phyloP scores from a whole-genome alignment of 2,113 vertebrate species.

The Lagopus leucura region DNA sequence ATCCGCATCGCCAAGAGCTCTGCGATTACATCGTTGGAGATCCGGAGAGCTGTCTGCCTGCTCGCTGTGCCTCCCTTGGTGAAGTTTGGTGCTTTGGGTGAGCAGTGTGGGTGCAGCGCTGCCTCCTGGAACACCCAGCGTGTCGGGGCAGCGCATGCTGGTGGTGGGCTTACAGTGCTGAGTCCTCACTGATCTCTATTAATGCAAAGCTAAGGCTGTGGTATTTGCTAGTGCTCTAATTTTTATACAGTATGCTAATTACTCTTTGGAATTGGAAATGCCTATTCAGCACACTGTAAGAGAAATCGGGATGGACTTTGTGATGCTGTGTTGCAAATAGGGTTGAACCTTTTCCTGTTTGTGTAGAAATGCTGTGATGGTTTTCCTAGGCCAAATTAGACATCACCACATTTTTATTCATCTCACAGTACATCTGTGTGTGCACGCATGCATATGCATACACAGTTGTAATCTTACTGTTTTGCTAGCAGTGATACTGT shows the following conservation, averaged over 20 bases:
- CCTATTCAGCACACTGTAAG: conserved; percentile 20
- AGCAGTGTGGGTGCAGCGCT: neutral
- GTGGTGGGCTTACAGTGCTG: neutral
- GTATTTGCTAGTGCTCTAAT: conserved; percentile 45
- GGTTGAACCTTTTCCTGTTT: neutral
- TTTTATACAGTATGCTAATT: conserved; percentile 18
- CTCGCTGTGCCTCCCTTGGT: neutral
- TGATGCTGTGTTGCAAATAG: neutral
- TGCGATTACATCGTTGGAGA: neutral
- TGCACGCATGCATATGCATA: neutral
- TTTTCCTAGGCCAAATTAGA: conserved; percentile 47
- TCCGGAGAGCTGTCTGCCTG: conserved; percentile 49
- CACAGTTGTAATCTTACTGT: neutral
- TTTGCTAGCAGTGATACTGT: neutral
- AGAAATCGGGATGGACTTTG: neutral
- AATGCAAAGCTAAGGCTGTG: conserved; percentile 47
- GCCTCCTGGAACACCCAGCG: neutral
- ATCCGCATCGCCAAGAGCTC: neutral
- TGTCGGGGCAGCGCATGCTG: neutral
- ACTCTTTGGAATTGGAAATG: conserved; percentile 30
- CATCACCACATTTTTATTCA: conserved; percentile 31
- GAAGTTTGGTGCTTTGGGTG: neutral
- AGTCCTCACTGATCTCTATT: conserved; percentile 52
- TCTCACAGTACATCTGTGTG: neutral
- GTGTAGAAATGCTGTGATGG: conserved; percentile 20